phyloP scores from a whole-genome alignment of 2,797 vertebrate genomes.

The Enteromius mattozi region DNA sequence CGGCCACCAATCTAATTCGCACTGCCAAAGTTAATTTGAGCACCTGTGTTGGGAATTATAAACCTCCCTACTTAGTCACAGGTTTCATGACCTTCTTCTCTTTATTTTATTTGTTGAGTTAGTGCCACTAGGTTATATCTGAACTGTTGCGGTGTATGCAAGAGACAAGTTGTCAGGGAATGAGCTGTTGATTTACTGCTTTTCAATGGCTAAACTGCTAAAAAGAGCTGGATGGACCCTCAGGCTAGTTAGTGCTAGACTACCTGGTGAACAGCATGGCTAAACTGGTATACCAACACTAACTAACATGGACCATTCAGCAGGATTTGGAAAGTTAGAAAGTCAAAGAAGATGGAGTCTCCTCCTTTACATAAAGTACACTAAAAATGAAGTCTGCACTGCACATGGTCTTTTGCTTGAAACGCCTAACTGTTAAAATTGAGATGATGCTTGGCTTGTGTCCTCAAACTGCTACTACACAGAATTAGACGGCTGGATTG shows the following conservation, averaged over 20 bases:
- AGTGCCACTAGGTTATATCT: conserved; percentile 45
- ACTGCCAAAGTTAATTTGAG: conserved; percentile 49
- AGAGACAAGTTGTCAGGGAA: not conserved
- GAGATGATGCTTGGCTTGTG: conserved; percentile 24
- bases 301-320: not conserved
- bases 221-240: not conserved
- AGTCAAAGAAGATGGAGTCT: not conserved
- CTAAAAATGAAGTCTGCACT: conserved; percentile 1
- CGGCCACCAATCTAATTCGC: conserved; percentile 48
- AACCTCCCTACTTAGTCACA: conserved; percentile 27
- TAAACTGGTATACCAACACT: not conserved
- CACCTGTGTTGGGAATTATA: conserved; percentile 54
- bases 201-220: not conserved
- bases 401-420: not conserved
- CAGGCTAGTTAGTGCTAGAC: not conserved
- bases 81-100: conserved; percentile 46
- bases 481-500: conserved; percentile 30
- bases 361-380: not conserved
- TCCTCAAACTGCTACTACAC: conserved; percentile 22
- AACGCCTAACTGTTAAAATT: not conserved
- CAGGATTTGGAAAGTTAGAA: not conserved
- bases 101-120: conserved; percentile 34
- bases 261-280: not conserved
- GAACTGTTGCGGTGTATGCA: conserved; percentile 2
- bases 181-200: not conserved